These are phyloP conservation scores for Lepidurus arcticus DNA, from an alignment of 1,140 invertebrate species.

Conservation along the genomic window DNA sequence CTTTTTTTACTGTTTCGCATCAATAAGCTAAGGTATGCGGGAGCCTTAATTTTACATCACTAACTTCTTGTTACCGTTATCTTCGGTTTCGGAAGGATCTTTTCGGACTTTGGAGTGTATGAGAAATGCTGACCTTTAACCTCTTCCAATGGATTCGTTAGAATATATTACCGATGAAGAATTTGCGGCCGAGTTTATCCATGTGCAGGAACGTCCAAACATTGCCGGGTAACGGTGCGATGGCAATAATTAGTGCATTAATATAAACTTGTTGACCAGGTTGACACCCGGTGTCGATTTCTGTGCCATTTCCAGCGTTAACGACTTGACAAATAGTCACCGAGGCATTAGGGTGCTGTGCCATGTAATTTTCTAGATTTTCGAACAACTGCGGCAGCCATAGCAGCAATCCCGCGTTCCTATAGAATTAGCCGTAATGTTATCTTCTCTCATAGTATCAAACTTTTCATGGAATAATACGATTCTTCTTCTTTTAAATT, in stretches of 20 bases:
- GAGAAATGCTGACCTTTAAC: no score
- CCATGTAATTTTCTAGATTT: not conserved
- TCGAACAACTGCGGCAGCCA: conserved; percentile 8
- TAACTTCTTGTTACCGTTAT: no score
- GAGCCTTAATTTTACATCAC: no score
- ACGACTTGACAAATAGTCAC: conserved; percentile 3
- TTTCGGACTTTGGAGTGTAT: no score
- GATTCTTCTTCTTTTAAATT: not conserved
- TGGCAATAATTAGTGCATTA: not conserved
- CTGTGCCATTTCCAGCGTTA: not conserved
- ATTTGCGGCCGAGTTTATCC: not conserved
- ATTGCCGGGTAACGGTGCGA: not conserved
- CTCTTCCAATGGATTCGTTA: no score
- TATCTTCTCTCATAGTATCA: no score
- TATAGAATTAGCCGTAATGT: not conserved
- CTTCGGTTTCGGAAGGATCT: no score
- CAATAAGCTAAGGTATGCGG: no score
- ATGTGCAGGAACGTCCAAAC: not conserved
- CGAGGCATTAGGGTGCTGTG: not conserved
- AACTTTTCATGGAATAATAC: no score
- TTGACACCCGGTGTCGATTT: not conserved
- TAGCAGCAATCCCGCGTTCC: not conserved
- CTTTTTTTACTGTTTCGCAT: no score
- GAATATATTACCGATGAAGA: not conserved
- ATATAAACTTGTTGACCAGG: not conserved